Conservation (phyloP, 2,888 invertebrate species). For the Asteroscopus sphinx region DNA sequence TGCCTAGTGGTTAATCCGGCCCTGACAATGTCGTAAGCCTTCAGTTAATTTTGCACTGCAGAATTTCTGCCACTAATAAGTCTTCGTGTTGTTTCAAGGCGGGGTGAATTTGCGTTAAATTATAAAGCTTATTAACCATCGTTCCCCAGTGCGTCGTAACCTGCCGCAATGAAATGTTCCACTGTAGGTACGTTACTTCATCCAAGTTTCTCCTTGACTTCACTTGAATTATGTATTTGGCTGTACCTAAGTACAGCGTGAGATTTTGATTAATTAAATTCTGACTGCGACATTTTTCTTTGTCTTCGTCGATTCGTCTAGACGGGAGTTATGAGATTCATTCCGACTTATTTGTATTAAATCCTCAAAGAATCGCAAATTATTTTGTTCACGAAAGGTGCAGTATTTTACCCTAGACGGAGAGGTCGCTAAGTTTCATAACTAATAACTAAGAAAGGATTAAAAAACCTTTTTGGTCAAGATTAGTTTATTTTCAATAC, state of each 20-base stretch:
- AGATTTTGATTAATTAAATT: conserved; percentile 73
- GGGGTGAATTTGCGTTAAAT: conserved; percentile 81
- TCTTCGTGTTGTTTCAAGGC: conserved; percentile 68
- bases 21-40: conserved; percentile 61
- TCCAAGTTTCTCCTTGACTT: conserved; percentile 66
- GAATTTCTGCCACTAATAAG: conserved; percentile 75
- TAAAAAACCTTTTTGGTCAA: conserved; percentile 18
- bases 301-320: conserved; percentile 49
- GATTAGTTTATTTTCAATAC: too few relatives aligned
- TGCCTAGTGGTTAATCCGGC: too few relatives aligned
- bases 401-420: background rate
- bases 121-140: conserved; percentile 87
- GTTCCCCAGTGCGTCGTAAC: conserved; percentile 84
- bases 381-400: conserved; percentile 27
- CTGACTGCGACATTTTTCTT: conserved; percentile 59
- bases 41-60: conserved; percentile 67
- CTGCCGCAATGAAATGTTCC: conserved; percentile 78
- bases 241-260: conserved; percentile 54
- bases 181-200: conserved; percentile 56
- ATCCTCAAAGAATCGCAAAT: conserved; percentile 34
- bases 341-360: conserved; percentile 43
- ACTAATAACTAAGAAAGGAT: conserved; percentile 7
- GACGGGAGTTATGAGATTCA: conserved; percentile 41
- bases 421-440: background rate
- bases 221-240: conserved; percentile 70